Conservation (phyloP, 1,140 invertebrate species). For the Cryptotermes secundus region DNA sequence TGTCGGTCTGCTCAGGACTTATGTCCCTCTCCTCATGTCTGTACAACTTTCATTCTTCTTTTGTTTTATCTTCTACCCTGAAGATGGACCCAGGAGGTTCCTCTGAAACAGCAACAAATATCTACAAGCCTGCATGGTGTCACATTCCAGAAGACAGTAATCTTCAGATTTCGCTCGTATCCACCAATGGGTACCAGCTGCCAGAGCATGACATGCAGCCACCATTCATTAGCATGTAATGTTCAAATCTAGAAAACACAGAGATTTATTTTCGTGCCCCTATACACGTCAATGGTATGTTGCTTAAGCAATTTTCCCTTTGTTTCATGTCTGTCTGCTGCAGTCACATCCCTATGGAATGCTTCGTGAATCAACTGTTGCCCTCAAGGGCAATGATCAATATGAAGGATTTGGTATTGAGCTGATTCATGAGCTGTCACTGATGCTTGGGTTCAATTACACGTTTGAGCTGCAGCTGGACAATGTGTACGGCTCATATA, state of each 20-base stretch:
- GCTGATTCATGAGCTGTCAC: constrained; percentile 72
- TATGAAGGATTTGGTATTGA: constrained; percentile 82
- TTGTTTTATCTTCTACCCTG: too few relatives aligned
- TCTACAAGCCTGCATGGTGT: too few relatives aligned
- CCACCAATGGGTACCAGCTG: too few relatives aligned
- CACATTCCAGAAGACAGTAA: too few relatives aligned
- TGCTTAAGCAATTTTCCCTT: background rate
- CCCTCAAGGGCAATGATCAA: constrained; percentile 74
- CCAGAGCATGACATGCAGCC: too few relatives aligned
- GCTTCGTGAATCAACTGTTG: constrained; percentile 70
- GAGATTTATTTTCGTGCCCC: background rate
- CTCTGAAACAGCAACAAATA: too few relatives aligned
- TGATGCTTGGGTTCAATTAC: constrained; percentile 84
- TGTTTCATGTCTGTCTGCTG: constrained; percentile 35
- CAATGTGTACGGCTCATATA: constrained; percentile 68
- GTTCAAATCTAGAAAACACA: background rate
- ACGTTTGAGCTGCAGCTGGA: constrained; percentile 75
- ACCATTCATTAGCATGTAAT: too few relatives aligned
- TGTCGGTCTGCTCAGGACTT: too few relatives aligned
- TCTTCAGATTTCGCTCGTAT: too few relatives aligned
- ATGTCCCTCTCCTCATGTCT: too few relatives aligned
- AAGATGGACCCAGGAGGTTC: too few relatives aligned
- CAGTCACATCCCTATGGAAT: constrained; percentile 84
- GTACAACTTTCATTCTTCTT: too few relatives aligned
- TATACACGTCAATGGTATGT: background rate